phyloP scores from a whole-genome alignment of 2,888 invertebrate genomes.

The Resseliella maxima region DNA sequence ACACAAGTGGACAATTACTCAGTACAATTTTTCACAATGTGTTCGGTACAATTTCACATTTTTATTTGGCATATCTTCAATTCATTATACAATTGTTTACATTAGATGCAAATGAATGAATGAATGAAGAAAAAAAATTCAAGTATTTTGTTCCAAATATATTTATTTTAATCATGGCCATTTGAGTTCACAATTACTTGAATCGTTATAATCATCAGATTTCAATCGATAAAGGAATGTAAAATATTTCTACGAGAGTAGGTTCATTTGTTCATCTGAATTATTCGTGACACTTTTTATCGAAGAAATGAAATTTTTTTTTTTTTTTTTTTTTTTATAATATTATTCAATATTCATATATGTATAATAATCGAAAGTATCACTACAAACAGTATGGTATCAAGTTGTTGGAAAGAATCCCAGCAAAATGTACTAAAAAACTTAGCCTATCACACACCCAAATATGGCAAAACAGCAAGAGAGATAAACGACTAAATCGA shows the following conservation, averaged over 20 bases:
- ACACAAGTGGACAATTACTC: no score
- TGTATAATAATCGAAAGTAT: background rate
- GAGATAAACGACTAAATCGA: no score
- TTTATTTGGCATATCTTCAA: background rate
- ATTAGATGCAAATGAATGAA: background rate
- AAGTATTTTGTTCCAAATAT: background rate
- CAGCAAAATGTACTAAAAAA: no score
- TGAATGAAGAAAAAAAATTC: background rate
- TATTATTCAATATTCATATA: background rate
- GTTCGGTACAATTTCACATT: background rate
- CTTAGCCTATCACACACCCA: background rate
- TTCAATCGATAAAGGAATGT: no score
- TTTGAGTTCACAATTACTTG: no score
- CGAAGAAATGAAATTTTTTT: background rate
- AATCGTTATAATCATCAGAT: no score
- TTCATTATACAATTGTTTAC: slow-evolving; percentile 17
- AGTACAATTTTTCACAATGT: no score
- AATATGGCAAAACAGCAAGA: background rate
- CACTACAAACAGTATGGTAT: background rate
- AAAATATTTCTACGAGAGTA: no score
- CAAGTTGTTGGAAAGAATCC: background rate
- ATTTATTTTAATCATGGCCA: background rate
- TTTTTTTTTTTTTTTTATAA: background rate
- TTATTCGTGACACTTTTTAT: background rate
- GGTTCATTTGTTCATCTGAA: background rate